These are phyloP conservation scores for Listrodromus nycthemerus DNA, from an alignment of 2,888 invertebrate genomes.

Conservation along the genomic window DNA sequence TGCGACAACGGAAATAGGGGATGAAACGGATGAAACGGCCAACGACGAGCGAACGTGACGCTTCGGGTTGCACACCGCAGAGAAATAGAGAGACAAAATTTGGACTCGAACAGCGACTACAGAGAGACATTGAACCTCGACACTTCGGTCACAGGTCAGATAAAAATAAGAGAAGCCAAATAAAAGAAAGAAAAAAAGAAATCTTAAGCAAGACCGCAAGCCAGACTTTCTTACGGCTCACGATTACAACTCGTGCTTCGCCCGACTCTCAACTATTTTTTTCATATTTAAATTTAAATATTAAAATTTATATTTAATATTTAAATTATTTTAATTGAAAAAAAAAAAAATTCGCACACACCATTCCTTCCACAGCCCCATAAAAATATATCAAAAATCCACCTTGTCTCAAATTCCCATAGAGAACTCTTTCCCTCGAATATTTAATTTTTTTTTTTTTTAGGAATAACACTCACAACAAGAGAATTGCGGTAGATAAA, in stretches of 20 bases:
- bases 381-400: constrained; percentile 54
- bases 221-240: constrained; percentile 62
- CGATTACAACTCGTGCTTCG: constrained; percentile 60
- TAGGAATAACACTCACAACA: constrained; percentile 17
- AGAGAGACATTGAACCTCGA: constrained; percentile 58
- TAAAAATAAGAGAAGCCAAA: constrained; percentile 4
- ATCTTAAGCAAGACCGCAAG: constrained; percentile 48
- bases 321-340: too few relatives aligned
- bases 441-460: too few relatives aligned
- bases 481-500: not conserved
- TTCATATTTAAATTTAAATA: too few relatives aligned
- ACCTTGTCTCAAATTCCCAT: not conserved
- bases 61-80: not conserved
- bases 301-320: too few relatives aligned
- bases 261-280: constrained; percentile 54
- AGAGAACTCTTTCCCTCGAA: not conserved
- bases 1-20: constrained; percentile 55
- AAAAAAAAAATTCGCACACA: too few relatives aligned
- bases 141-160: constrained; percentile 38
- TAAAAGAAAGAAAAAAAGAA: constrained; percentile 31
- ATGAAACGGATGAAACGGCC: constrained; percentile 65
- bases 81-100: constrained; percentile 29
- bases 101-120: constrained; percentile 43
- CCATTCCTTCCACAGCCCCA: constrained; percentile 30
- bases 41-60: constrained; percentile 51